These are phyloP conservation scores for Drosophila neonasuta DNA, from an alignment of 2,888 invertebrate species.

Conservation along the genomic window DNA sequence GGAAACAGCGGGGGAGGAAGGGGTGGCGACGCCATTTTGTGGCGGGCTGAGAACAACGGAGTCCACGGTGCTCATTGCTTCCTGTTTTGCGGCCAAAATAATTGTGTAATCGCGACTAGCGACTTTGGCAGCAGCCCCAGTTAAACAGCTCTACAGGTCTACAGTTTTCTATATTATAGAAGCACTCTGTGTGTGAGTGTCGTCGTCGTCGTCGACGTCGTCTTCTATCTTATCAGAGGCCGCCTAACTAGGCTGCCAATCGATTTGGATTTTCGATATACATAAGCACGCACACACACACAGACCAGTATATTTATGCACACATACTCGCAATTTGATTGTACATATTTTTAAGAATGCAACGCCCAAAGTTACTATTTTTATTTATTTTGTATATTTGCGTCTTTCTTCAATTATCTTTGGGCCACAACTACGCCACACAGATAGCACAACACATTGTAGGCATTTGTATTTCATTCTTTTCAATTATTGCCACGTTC, in stretches of 20 bases:
- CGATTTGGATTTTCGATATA: conserved; percentile 63
- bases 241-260: conserved; percentile 68
- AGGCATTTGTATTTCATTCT: neutral
- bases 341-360: neutral
- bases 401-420: conserved; percentile 38
- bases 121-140: conserved; percentile 35
- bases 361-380: conserved; percentile 9
- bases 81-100: conserved; percentile 42
- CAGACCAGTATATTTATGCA: conserved; percentile 7
- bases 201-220: conserved; percentile 14
- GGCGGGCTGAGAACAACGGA: conserved; percentile 7
- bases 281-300: neutral
- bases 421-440: conserved; percentile 38
- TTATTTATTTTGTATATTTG: neutral
- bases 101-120: conserved; percentile 60
- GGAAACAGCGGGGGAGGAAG: neutral
- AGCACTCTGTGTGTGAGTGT: conserved; percentile 10
- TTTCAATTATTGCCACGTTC: conserved; percentile 9
- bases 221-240: conserved; percentile 69
- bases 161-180: conserved; percentile 4
- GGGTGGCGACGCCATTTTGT: conserved; percentile 15
- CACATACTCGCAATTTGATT: conserved; percentile 6
- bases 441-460: conserved; percentile 5
- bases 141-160: conserved; percentile 8
- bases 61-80: conserved; percentile 44